Evolutionary conservation across 1,140 invertebrate genomes (phyloP), one percentile per base, ranked within the genome.

Genomic region (Drosophila nannoptera): DNA sequence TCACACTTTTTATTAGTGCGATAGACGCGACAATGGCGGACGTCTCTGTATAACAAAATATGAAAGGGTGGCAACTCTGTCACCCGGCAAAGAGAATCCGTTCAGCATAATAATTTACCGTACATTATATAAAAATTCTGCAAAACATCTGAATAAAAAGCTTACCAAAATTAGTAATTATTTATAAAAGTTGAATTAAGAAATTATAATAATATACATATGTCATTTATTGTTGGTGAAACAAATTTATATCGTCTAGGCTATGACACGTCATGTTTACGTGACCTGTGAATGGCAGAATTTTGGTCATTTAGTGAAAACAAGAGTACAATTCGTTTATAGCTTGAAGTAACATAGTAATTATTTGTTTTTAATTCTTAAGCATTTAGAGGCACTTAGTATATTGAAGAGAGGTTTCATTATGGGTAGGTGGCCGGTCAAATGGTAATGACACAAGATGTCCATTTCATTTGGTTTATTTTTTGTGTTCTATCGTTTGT

Each of bases 1-100:
- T 67, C 72, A 75, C 78, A 83, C 68, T 83, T 84, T 77, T 82
- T 60, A 45, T 66, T 70, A 4, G 48, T 22, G 46, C 49, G 68
- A 68, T 53, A 73, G 81, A 86, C 82, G 81, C 81, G 81, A 84
- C 77, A 83, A 86, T 83, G 81, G 82, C 81, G 81, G 69, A 80
- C 77, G 72, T 68, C 74, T 70, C 69, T 72, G 63, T 80, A 76
- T 73, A 76, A 66, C 69, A 72, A 80, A 78, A 50, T 68, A 53
- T 7, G 71, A 22, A 61, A 50, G 43, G 40, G 62, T 83, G 78
- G 69, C 80, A 84, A 68, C 80, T 14, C 80, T 83, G 14, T 9
- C 7, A 38, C 64, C 78, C 80, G 78, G 80, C 69, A 54, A 53
- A 46, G 32, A 35, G 65, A 78, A 14, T 50, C 32, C 78, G 36